A percentile compares a stretch with the other conserved stretches of the same genome.
phyloP scores from a whole-genome alignment of 30 jellyfish, hydroid and myxozoan species.

The Mastigias papua region DNA sequence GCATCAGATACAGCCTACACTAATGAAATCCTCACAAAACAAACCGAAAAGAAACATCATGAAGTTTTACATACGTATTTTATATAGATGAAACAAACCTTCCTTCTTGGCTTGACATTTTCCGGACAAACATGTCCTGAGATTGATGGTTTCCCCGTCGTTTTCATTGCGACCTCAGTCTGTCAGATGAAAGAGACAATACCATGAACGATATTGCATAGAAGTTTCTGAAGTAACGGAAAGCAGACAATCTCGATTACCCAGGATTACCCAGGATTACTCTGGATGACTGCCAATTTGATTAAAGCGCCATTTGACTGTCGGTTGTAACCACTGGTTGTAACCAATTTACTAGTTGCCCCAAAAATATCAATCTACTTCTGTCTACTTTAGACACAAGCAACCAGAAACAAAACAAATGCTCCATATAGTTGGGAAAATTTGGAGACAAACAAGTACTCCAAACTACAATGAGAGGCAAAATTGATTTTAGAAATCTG shows the following conservation, averaged over 20 bases:
- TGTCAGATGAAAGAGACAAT: not conserved
- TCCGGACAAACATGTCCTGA: not conserved
- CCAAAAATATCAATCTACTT: not conserved
- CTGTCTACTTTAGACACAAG: not conserved
- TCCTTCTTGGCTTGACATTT: slow-evolving; percentile 12
- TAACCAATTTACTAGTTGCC: not conserved
- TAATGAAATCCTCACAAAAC: not conserved
- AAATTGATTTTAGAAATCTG: too few relatives aligned
- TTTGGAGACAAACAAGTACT: too few relatives aligned
- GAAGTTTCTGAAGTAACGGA: not conserved
- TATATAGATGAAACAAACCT: not conserved
- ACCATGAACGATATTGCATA: too few relatives aligned
- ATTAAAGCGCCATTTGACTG: not conserved
- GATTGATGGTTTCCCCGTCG: not conserved
- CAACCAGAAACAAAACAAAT: not conserved
- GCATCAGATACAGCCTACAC: not conserved
- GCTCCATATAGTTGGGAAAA: not conserved
- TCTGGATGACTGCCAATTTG: not conserved
- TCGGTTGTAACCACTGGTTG: too few relatives aligned
- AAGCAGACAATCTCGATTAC: not conserved
- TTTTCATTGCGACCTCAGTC: slow-evolving; percentile 9
- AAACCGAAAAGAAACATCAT: not conserved
- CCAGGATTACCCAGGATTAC: not conserved
- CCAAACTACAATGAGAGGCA: too few relatives aligned
- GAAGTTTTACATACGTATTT: not conserved